Percentiles rank a stretch among this genome's conserved stretches.
phyloP scores from a whole-genome alignment of 2,797 vertebrate species.

The Schizopygopsis malacanthus region DNA sequence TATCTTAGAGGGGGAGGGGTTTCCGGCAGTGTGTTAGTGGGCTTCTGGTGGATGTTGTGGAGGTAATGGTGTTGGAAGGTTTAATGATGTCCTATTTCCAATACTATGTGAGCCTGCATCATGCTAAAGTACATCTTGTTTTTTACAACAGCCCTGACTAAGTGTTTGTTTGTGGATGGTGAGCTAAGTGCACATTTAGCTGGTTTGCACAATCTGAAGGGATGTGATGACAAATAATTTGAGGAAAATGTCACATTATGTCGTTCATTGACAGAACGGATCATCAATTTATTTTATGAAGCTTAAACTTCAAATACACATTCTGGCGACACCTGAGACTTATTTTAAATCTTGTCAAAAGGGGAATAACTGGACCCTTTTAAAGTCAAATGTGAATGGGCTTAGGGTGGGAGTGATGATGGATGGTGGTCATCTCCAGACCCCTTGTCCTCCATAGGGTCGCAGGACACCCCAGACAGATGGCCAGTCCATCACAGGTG shows the following conservation, averaged over 20 bases:
- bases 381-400: not conserved
- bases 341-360: not conserved
- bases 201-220: not conserved
- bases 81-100: not conserved
- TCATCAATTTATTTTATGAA: not conserved
- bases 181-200: slow-evolving; percentile 4
- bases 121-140: not conserved
- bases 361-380: not conserved
- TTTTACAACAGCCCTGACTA: not conserved
- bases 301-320: not conserved
- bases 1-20: not conserved
- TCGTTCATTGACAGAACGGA: not conserved
- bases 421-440: not conserved
- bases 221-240: not conserved
- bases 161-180: not conserved
- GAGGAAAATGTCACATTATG: not conserved
- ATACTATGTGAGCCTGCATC: not conserved
- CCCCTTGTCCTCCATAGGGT: not conserved
- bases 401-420: not conserved
- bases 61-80: not conserved
- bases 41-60: not conserved
- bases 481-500: not conserved
- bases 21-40: not conserved
- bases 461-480: not conserved
- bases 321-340: not conserved